A percentile compares a stretch with the other conserved stretches of the same genome.
These are phyloP conservation scores for Zoanthus gigantus DNA, from an alignment of 92 coral and sea anemone species.

Conservation along the genomic window DNA sequence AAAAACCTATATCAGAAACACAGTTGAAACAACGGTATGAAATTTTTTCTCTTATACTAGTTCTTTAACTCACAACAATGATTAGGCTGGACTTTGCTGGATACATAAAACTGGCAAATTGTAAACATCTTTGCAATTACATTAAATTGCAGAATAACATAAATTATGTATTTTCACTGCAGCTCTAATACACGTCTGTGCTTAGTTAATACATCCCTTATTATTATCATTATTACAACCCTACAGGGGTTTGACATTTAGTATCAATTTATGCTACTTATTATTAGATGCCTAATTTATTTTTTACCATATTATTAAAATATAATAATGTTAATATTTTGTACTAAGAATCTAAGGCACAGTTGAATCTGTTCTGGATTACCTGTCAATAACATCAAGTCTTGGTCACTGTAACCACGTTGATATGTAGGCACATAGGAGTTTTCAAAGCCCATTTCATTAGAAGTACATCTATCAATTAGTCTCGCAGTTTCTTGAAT, in stretches of 20 bases:
- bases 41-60: not conserved
- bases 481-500: slow-evolving; percentile 67
- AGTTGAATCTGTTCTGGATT: slow-evolving; percentile 4
- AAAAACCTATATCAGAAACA: not conserved
- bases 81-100: not conserved
- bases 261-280: not conserved
- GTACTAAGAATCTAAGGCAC: not conserved
- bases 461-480: slow-evolving; percentile 55
- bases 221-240: not conserved
- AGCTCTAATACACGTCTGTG: not conserved
- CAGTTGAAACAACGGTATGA: slow-evolving; percentile 1
- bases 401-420: slow-evolving; percentile 72
- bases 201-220: not conserved
- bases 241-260: not conserved
- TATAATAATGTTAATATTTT: not conserved
- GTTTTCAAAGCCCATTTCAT: slow-evolving; percentile 58
- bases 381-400: slow-evolving; percentile 70
- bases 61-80: not conserved
- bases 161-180: not conserved
- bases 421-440: slow-evolving; percentile 64
- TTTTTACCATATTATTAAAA: not conserved
- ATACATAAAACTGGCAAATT: not conserved
- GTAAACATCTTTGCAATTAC: too few relatives aligned
- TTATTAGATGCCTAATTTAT: slow-evolving; percentile 6
- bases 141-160: not conserved